These are phyloP conservation scores for Masnerella sp. DNA, from an alignment of 2,888 invertebrate genomes.

Conservation along the genomic window DNA sequence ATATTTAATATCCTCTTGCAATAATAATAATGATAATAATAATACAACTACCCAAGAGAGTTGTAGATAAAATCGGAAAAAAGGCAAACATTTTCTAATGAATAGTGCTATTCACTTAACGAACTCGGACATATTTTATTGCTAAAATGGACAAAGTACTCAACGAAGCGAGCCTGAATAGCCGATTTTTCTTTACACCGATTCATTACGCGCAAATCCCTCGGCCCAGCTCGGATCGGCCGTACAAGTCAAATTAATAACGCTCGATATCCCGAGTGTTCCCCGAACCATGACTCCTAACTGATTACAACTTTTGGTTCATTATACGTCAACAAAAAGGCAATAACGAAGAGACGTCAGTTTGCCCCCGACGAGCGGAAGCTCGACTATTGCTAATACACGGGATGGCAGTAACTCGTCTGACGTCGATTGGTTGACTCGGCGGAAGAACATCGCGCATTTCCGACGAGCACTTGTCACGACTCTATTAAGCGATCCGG, in stretches of 20 bases:
- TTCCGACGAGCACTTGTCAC: slow-evolving; percentile 62
- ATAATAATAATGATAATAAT: slow-evolving; percentile 29
- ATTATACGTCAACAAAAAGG: slow-evolving; percentile 37
- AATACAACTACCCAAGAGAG: not conserved
- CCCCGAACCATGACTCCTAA: slow-evolving; percentile 2
- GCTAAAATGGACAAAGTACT: slow-evolving; percentile 23
- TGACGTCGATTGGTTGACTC: slow-evolving; percentile 60
- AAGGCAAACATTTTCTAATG: slow-evolving; percentile 28
- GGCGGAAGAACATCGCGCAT: slow-evolving; percentile 55
- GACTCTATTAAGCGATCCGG: slow-evolving; percentile 62
- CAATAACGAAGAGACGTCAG: slow-evolving; percentile 34
- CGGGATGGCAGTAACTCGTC: slow-evolving; percentile 51
- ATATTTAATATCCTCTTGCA: no score
- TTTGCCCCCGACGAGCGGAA: slow-evolving; percentile 24
- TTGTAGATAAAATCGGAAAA: slow-evolving; percentile 43
- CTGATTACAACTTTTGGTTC: slow-evolving; percentile 46
- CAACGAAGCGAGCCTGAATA: slow-evolving; percentile 21
- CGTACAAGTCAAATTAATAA: slow-evolving; percentile 47
- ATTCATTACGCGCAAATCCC: slow-evolving; percentile 20
- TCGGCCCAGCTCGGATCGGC: not conserved
- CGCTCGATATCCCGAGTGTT: slow-evolving; percentile 27
- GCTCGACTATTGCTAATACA: slow-evolving; percentile 44
- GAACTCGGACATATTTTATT: slow-evolving; percentile 37
- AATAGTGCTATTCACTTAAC: slow-evolving; percentile 24
- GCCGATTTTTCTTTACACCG: slow-evolving; percentile 19